phyloP scores from a whole-genome alignment of 2,113 vertebrate species.

The Bagarius yarrelli region DNA sequence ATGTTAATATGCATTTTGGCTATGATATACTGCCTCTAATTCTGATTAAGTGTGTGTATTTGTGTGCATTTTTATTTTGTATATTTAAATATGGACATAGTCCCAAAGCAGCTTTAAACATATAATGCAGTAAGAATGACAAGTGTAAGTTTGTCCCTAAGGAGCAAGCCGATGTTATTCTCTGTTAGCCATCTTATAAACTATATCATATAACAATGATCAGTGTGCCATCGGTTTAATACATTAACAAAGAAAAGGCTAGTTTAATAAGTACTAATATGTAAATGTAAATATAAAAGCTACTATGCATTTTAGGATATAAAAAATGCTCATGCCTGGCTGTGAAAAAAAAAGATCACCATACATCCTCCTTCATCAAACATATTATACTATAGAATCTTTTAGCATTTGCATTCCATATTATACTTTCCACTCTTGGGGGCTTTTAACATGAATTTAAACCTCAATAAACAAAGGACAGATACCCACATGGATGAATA shows the following conservation, averaged over 20 bases:
- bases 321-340: conserved; percentile 19
- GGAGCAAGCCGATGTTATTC: too few species aligned
- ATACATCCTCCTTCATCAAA: conserved; percentile 27
- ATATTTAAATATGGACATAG: too few species aligned
- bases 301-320: background rate
- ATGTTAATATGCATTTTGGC: background rate
- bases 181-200: too few species aligned
- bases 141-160: too few species aligned
- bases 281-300: background rate
- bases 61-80: conserved; percentile 3
- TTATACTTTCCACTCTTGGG: background rate
- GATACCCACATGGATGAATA: conserved; percentile 15
- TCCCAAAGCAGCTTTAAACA: too few species aligned
- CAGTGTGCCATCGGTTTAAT: background rate
- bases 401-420: background rate
- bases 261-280: background rate
- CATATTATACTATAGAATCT: background rate
- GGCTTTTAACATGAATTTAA: background rate
- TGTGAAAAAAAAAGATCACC: conserved; percentile 1
- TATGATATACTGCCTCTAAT: background rate
- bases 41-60: background rate
- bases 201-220: too few species aligned
- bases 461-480: background rate
- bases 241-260: background rate
- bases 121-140: too few species aligned